Conservation (phyloP, 2,888 invertebrate species). For the Merodon equestris region DNA sequence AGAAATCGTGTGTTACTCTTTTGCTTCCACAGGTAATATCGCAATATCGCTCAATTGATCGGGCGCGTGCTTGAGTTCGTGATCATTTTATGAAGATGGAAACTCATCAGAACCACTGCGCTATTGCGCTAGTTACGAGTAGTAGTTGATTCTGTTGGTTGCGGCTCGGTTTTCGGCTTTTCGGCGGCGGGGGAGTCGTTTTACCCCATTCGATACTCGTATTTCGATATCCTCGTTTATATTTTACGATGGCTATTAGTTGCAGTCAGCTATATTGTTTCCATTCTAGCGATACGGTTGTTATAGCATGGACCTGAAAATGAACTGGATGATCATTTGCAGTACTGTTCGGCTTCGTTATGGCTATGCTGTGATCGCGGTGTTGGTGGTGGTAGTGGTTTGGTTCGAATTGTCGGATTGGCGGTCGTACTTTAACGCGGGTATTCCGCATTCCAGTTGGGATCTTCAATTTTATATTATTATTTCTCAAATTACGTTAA, state of each 20-base stretch:
- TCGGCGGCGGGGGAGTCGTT: constrained; percentile 42
- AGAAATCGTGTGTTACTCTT: constrained; percentile 50
- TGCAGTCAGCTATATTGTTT: constrained; percentile 63
- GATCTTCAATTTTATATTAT: constrained; percentile 63
- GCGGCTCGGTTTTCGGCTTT: constrained; percentile 17
- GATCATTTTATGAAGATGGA: constrained; percentile 69
- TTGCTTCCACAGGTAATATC: constrained; percentile 59
- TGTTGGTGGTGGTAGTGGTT: too few species aligned
- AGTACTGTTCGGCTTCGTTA: constrained; percentile 41
- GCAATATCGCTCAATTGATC: constrained; percentile 68
- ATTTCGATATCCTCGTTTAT: constrained; percentile 67
- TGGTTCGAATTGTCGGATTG: constrained; percentile 21
- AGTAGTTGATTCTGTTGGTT: neutral
- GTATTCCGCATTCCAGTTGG: constrained; percentile 64
- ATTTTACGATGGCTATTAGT: constrained; percentile 68
- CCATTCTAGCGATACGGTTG: constrained; percentile 59
- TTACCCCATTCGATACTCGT: constrained; percentile 33
- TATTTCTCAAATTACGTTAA: constrained; percentile 68
- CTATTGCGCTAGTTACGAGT: constrained; percentile 16
- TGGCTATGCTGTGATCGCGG: constrained; percentile 7
- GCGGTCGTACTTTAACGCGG: neutral
- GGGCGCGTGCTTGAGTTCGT: constrained; percentile 69
- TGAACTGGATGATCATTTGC: constrained; percentile 62
- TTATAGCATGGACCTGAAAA: constrained; percentile 47
- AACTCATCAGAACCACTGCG: constrained; percentile 57